Evolutionary conservation across 2,888 invertebrate species (phyloP), one percentile per base, ranked within the genome.

Genomic region (Ypsolopha scabrella): DNA sequence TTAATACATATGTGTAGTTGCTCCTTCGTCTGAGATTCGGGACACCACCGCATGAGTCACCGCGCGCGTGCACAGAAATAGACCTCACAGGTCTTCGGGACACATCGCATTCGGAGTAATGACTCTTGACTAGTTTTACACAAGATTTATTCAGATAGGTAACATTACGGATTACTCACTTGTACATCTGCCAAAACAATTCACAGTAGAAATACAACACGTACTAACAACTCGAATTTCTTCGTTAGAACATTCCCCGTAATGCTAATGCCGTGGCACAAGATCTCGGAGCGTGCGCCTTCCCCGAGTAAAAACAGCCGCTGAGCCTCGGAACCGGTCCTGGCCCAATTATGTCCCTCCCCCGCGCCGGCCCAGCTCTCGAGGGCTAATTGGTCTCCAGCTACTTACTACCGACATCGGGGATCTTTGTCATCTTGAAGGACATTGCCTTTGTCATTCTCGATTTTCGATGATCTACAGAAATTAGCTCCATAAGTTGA

Each of bases 301-400:
- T 56, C 54, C 50, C 34, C 38, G 41, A 52, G 59, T 59, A 60
- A 61, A 60, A 62, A 63, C 56, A 52, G 51, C 54, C 50, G 53
- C 50, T 7, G 37, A 46, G 46, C 34, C 7, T 1, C 50, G 53
- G 55, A 72, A 76, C 76, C 72, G 75, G 76, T 77, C 69, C 56
- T 58, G 62, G 60, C 67, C 75, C 77, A 76, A 77, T 76, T 76
- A 75, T 66, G 13, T 13, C 47, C 47, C 36, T 47, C 11, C 47
- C 45, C 47, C 47, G 36, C 36, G 7, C 43, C 7, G n/a, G 13
- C 13, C 13, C 37, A 9, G 37, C 65, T 60, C 64, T 54, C 52
- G 53, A 37, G 47, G 56, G 60, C 72, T 75, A 76, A 76, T 75
- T 76, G 76, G 67, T 37, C 37, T 37, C 37, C 37, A 47, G 37